Evolutionary conservation across 2,113 vertebrate genomes (phyloP), one percentile per base, ranked within the genome.

Genomic region (Antennarius striatus): DNA sequence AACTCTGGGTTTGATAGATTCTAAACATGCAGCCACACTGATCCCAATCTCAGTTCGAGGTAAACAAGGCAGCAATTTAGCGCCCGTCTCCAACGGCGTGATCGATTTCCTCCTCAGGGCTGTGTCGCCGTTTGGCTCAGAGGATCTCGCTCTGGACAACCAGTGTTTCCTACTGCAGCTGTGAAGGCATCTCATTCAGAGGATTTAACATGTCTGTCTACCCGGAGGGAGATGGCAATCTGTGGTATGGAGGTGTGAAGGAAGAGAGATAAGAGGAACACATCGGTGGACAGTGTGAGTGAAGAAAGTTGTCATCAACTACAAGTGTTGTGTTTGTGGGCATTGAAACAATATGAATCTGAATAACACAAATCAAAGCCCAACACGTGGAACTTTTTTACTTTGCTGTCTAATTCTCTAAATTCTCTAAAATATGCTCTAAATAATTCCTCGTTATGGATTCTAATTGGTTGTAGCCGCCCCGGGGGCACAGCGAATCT

Each of bases 31-130:
- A 22, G 22, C 22, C 22, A 22, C 22, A 22, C 22, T 22, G 22
- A 22, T 22, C 22, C 22, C 22, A 22, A 22, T 22, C 22, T 22
- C 22, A 22, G 22, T 22, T 22, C 22, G 22, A 28, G 47, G 57
- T 67, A 66, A 81, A 76, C 78, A 58, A 63, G 57, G 52, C 58
- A 43, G 71, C 47, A 47, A 61, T 53, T 30, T 45, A 71, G 67
- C 55, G 61, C 22, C 6, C 36, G 1, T 56, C 65, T 59, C 17
- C 0, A 32, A 6, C 29, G 1, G 6, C 0, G 17, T 4, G 30
- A 81, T 83, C 30, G 53, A 83, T 79, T 71, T 48, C 61, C 22
- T 22, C 22, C 22, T 61, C 49, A 40, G 10, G 59, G 63, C 61
- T 63, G 51, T 47, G 4, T 69, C 71, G 46, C 22, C 15, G 67